These are phyloP conservation scores for Nasonia vitripennis DNA, from an alignment of 1,140 invertebrate genomes.

Conservation along the genomic window DNA sequence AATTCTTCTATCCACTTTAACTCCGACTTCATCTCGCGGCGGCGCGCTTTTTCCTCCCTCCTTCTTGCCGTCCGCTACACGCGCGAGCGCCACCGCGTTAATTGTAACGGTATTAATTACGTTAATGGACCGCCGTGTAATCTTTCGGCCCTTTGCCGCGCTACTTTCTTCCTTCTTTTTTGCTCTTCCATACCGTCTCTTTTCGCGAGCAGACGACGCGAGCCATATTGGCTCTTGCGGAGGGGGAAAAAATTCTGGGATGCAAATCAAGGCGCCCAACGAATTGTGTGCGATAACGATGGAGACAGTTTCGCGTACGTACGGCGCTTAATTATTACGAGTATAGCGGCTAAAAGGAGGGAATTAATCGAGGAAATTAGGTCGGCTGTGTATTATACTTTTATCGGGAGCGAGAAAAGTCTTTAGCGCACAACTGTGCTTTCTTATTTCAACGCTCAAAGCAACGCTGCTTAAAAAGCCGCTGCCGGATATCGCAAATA, in stretches of 20 bases:
- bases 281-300: no score
- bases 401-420: background rate
- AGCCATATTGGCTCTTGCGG: background rate
- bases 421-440: background rate
- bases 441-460: no score
- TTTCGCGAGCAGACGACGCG: background rate
- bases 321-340: background rate
- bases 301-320: no score
- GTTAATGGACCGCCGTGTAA: conserved; percentile 66
- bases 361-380: conserved; percentile 6
- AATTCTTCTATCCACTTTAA: conserved; percentile 50
- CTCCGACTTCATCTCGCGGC: conserved; percentile 55
- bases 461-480: background rate
- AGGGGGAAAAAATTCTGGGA: no score
- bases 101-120: conserved; percentile 72
- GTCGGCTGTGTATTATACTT: background rate
- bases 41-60: background rate
- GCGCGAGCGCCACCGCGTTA: conserved; percentile 56
- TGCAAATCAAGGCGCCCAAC: no score
- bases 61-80: background rate
- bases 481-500: background rate
- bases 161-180: conserved; percentile 42
- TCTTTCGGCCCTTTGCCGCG: conserved; percentile 54
- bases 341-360: background rate
- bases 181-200: background rate